These are phyloP conservation scores for Hestina assimilis DNA, from an alignment of 1,140 invertebrate species.

Conservation along the genomic window DNA sequence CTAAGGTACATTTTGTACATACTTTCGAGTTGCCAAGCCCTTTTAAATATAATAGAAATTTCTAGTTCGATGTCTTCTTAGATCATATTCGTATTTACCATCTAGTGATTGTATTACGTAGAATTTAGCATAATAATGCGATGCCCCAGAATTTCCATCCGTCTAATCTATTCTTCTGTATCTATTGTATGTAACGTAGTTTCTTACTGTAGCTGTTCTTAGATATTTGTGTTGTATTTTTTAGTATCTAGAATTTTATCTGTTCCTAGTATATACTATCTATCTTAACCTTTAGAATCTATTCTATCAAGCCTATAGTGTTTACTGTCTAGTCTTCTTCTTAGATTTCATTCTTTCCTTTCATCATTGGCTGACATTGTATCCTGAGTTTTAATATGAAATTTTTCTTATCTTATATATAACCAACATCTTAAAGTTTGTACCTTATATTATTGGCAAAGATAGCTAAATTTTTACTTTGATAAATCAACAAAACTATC, in stretches of 20 bases:
- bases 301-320: background rate
- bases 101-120: constrained; percentile 53
- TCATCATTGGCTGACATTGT: no score
- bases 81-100: constrained; percentile 46
- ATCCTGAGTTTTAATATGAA: no score
- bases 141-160: constrained; percentile 79
- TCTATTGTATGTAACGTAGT: constrained; percentile 71
- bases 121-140: constrained; percentile 66
- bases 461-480: no score
- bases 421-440: no score
- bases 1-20: constrained; percentile 43
- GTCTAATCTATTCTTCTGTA: constrained; percentile 74
- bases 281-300: constrained; percentile 14
- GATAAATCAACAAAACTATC: background rate
- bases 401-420: background rate
- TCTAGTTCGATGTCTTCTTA: constrained; percentile 44
- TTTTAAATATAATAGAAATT: constrained; percentile 34
- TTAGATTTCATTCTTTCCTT: background rate
- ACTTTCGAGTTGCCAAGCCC: constrained; percentile 55
- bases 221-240: constrained; percentile 43
- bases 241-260: constrained; percentile 23
- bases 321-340: background rate
- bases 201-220: constrained; percentile 56
- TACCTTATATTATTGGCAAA: no score
- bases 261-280: constrained; percentile 25